Percentiles rank a stretch among this genome's conserved stretches.
phyloP scores from a whole-genome alignment of 2,113 vertebrate genomes.

The Cyprinodon brontotheroides region DNA sequence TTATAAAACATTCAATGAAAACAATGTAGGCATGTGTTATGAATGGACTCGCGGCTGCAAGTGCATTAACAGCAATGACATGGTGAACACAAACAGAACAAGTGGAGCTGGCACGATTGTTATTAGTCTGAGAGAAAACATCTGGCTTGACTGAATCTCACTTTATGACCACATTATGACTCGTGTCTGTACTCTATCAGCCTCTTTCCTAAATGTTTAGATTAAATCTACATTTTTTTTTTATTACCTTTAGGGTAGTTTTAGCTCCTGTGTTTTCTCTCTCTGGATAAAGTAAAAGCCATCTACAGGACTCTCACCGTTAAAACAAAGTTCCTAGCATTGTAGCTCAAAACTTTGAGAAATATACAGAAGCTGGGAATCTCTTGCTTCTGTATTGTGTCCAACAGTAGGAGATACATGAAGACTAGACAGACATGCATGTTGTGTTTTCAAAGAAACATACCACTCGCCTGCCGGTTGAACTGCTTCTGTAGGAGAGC shows the following conservation, averaged over 20 bases:
- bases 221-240: constrained; percentile 59
- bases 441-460: constrained; percentile 22
- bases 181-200: constrained; percentile 69
- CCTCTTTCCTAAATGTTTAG: constrained; percentile 71
- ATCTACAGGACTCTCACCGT: constrained; percentile 68
- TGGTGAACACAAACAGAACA: background rate
- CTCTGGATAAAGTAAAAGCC: constrained; percentile 33
- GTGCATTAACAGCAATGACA: constrained; percentile 17
- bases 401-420: too few species aligned
- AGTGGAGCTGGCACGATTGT: constrained; percentile 45
- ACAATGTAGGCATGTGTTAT: constrained; percentile 13
- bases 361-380: constrained; percentile 23
- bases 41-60: constrained; percentile 24
- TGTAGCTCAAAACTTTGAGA: constrained; percentile 52
- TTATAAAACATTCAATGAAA: constrained; percentile 57
- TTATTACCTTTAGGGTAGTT: constrained; percentile 53
- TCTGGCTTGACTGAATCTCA: constrained; percentile 36
- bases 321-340: constrained; percentile 45
- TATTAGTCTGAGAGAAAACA: constrained; percentile 37
- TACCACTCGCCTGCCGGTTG: constrained; percentile 78
- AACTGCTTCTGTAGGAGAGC: constrained; percentile 67
- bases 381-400: constrained; percentile 55
- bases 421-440: too few species aligned
- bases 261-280: constrained; percentile 42
- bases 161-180: constrained; percentile 60